Conservation (phyloP, 2,888 invertebrate genomes). For the Epinotia demarniana region DNA sequence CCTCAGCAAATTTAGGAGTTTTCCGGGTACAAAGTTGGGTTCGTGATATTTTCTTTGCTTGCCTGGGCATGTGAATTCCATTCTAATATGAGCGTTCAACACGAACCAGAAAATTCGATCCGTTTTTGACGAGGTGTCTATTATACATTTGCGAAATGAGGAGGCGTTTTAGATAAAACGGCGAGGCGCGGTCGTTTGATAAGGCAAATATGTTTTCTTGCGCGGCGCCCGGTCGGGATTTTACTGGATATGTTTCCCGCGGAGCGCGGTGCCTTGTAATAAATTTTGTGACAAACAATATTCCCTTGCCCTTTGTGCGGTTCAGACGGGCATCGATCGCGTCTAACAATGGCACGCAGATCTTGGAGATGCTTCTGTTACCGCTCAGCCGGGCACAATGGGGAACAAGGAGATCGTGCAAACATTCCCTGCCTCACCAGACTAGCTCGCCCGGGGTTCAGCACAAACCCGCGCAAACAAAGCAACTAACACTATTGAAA, state of each 20-base stretch:
- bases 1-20: constrained; percentile 3
- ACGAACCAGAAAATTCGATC: constrained; percentile 30
- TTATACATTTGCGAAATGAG: constrained; percentile 27
- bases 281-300: constrained; percentile 83
- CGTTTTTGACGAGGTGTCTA: constrained; percentile 11
- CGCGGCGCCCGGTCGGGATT: neutral
- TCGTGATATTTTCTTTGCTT: neutral
- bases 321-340: constrained; percentile 69
- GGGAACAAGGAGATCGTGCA: constrained; percentile 41
- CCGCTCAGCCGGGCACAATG: constrained; percentile 51
- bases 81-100: constrained; percentile 17
- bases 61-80: neutral
- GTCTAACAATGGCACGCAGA: constrained; percentile 61
- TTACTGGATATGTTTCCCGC: constrained; percentile 57
- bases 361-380: constrained; percentile 53
- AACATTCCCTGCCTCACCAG: constrained; percentile 22
- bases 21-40: neutral
- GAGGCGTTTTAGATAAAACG: constrained; percentile 47
- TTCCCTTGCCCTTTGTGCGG: constrained; percentile 78
- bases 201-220: constrained; percentile 72
- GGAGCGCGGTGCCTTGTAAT: constrained; percentile 64
- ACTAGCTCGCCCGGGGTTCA: neutral
- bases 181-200: constrained; percentile 52
- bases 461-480: constrained; percentile 16
- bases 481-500: constrained; percentile 13